Evolutionary conservation across 2,797 vertebrate species (phyloP), one percentile per base, ranked within the genome.

Genomic region (Neoniphon sammara): DNA sequence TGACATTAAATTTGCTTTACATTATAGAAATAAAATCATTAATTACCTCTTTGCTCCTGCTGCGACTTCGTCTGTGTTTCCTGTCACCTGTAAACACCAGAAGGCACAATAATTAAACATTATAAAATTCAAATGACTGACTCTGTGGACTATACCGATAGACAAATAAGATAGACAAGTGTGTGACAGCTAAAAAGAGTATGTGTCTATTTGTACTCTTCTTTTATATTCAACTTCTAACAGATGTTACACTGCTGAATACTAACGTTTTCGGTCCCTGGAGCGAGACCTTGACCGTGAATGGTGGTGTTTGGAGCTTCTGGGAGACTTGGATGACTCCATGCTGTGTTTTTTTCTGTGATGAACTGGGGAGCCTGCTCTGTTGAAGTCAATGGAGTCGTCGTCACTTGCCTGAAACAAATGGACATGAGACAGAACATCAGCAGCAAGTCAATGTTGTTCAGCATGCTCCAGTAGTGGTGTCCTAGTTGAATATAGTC

Each of bases 11-110:
- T 84, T 55, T 78, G 65, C 70, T 88, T 89, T 73, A 92, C 81
- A 72, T 59, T 56, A 88, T 69, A 88, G 58, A 89, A 95, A 94
- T 91, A 77, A 94, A 95, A 92, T 89, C 89, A 92, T 95, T 92
- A 98, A 94, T 98, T 98, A 99, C 98, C 97, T 99, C 98, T 99
- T 98, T 99, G 94, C 98, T 99, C 95, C 97, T 97, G 96, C 97
- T 99, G 85, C 96, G 96, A 94, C 97, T 98, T 90, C 93, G 85
- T 89, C 95, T 96, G 94, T 95, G 93, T 93, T 96, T 98, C 91
- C 95, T 96, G 77, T 96, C 91, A 91, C 97, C 97, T 99, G 87
- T 65, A 80, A 83, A 87, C 9, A 8, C 8, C 15, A 0, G 50
- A 50, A n/a, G n/a, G 70, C 3, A 49, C 2, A 18, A 46, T 5